phyloP scores from a whole-genome alignment of 2,113 vertebrate species.

The Scolopax mira region DNA sequence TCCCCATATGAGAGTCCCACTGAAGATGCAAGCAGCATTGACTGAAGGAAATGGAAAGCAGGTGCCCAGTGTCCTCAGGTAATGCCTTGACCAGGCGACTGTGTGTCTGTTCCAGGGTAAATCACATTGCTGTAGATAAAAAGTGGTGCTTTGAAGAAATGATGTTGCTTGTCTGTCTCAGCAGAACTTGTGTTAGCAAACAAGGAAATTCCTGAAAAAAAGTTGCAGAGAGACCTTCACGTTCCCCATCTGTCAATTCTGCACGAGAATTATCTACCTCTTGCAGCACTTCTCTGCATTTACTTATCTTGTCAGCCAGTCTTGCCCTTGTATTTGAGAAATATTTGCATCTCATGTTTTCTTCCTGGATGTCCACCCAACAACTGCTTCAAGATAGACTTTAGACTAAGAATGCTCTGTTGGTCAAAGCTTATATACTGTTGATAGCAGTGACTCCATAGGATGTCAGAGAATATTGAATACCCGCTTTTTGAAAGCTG shows the following conservation, averaged over 20 bases:
- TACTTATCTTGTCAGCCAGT: background rate
- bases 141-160: background rate
- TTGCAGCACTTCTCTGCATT: background rate
- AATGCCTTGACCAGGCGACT: background rate
- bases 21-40: background rate
- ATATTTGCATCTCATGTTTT: background rate
- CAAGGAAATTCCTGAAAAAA: background rate
- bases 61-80: background rate
- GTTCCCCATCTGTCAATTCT: background rate
- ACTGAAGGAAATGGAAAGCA: background rate
- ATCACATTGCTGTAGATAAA: background rate
- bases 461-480: background rate
- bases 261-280: background rate
- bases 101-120: background rate
- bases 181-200: background rate
- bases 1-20: background rate
- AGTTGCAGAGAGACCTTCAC: background rate
- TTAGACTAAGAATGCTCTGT: background rate
- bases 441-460: background rate
- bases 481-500: background rate
- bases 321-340: background rate
- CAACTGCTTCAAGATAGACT: background rate
- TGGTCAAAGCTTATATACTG: background rate
- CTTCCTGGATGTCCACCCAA: background rate
- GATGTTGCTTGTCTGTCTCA: background rate